Percentiles rank a stretch among this genome's conserved stretches.
Conservation (phyloP, 2,113 vertebrate species). For the Spilogale gracilis region DNA sequence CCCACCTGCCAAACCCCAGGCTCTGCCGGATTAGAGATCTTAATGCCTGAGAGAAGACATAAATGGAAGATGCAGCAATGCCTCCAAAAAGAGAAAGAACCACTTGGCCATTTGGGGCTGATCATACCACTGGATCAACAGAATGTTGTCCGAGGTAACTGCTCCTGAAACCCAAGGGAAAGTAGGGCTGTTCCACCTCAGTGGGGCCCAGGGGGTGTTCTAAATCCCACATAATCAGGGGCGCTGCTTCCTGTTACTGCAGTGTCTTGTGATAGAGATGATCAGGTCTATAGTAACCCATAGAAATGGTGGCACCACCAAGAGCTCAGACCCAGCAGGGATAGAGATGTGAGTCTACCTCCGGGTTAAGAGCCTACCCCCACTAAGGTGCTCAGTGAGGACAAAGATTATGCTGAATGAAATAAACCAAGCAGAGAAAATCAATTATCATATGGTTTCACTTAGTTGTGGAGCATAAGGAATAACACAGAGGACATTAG, state of each 20-base stretch:
- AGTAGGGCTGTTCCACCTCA: not conserved
- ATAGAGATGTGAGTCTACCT: fast-evolving
- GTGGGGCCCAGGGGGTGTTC: not conserved
- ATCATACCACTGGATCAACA: not conserved
- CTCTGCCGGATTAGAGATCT: not conserved
- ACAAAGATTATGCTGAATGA: too few relatives aligned
- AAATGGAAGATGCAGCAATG: not conserved
- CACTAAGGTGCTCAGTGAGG: not conserved
- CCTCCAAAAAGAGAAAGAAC: not conserved
- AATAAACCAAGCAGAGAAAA: too few relatives aligned
- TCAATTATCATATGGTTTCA: too few relatives aligned
- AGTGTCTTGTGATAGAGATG: not conserved
- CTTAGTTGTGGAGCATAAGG: too few relatives aligned
- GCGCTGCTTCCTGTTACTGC: not conserved
- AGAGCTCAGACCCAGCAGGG: not conserved
- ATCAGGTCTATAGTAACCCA: not conserved
- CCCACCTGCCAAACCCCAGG: not conserved
- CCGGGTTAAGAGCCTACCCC: not conserved
- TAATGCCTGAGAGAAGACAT: not conserved
- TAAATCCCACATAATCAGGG: not conserved
- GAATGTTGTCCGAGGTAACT: not conserved
- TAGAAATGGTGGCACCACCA: not conserved
- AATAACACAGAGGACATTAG: too few relatives aligned
- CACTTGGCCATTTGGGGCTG: not conserved
- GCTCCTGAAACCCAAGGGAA: not conserved